Percentiles rank a stretch among this genome's conserved stretches.
phyloP scores from a whole-genome alignment of 2,113 vertebrate species.

The Ondatra zibethicus region DNA sequence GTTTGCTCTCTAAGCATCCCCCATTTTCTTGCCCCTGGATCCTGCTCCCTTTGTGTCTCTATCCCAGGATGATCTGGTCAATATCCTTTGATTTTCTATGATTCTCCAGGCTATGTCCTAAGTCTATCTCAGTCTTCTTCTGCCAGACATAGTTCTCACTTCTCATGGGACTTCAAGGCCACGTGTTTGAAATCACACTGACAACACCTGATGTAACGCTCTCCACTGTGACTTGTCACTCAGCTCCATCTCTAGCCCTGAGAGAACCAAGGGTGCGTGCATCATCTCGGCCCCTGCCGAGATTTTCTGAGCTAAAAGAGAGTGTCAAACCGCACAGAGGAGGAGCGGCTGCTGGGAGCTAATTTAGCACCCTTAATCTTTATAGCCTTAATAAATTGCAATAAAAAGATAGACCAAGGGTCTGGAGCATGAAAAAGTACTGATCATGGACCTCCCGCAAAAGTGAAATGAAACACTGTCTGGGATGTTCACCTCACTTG shows the following conservation, averaged over 20 bases:
- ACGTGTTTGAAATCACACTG: neutral
- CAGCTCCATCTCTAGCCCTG: neutral
- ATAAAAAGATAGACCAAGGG: neutral
- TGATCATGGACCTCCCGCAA: conserved; percentile 36
- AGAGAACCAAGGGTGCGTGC: neutral
- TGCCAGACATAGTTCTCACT: neutral
- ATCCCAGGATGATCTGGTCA: neutral
- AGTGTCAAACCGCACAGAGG: neutral
- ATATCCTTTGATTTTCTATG: neutral
- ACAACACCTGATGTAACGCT: neutral
- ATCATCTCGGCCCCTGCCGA: neutral
- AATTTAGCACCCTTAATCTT: conserved; percentile 47
- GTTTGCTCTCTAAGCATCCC: neutral
- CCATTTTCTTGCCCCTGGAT: neutral
- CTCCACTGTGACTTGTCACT: neutral
- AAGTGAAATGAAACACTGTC: conserved; percentile 68
- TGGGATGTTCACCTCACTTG: conserved; percentile 33
- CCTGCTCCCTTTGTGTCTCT: neutral
- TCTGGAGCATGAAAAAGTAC: neutral
- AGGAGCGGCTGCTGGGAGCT: neutral
- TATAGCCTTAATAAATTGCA: neutral
- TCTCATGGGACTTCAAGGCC: neutral
- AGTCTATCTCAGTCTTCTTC: neutral
- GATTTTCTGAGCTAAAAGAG: neutral
- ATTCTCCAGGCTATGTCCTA: neutral